These are phyloP conservation scores for Chloropsis hardwickii DNA, from an alignment of 2,113 vertebrate species.

Conservation along the genomic window DNA sequence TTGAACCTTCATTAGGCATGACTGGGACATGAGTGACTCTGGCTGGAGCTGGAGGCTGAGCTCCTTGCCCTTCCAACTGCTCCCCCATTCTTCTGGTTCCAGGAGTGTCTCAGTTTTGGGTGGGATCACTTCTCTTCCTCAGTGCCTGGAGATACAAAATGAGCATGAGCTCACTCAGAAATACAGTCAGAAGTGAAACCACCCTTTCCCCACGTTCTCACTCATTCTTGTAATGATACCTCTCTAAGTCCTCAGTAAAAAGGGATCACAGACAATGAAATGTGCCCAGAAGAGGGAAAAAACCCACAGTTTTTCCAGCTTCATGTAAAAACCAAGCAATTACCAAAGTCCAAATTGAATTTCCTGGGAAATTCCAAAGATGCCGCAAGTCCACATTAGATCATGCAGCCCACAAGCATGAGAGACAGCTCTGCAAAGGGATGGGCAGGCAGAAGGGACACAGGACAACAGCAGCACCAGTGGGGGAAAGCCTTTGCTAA, in stretches of 20 bases:
- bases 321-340: background rate
- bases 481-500: background rate
- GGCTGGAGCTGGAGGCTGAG: background rate
- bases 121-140: background rate
- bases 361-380: background rate
- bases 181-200: background rate
- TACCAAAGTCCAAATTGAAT: background rate
- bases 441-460: background rate
- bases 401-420: background rate
- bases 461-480: background rate
- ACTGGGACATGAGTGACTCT: background rate
- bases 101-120: background rate
- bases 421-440: background rate
- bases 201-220: background rate
- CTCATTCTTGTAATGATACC: background rate
- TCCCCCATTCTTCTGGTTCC: background rate
- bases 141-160: background rate
- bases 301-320: background rate
- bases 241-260: background rate
- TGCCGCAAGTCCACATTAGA: background rate
- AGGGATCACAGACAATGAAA: background rate
- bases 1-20: background rate
- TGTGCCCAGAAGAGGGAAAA: background rate
- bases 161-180: background rate
- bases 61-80: background rate